Evolutionary conservation across 37 sponge, comb jelly and placozoan species (phyloP).

Genomic region (Halichondria panicea): DNA sequence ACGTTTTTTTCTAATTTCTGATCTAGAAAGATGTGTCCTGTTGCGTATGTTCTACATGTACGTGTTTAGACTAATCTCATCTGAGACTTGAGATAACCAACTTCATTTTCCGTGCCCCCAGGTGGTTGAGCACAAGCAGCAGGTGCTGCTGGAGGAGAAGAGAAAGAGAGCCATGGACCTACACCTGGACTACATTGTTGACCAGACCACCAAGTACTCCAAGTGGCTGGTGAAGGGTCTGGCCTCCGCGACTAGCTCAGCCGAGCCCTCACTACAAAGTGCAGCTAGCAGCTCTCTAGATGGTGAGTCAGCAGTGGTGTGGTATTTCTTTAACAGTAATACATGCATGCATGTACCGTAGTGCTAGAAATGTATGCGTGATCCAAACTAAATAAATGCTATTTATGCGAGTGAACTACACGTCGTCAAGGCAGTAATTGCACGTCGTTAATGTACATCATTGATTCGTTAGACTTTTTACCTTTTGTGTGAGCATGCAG

Average conservation of each 20-base stretch:
- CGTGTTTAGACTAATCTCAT: too few species aligned
- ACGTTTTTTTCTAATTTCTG: too few species aligned
- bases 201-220: slow-evolving; percentile 96
- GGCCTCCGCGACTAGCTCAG: background rate
- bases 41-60: too few species aligned
- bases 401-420: too few species aligned
- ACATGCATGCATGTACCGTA: background rate
- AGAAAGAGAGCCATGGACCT: slow-evolving; percentile 83
- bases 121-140: slow-evolving; percentile 85
- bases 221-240: slow-evolving; percentile 91
- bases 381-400: too few species aligned
- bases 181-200: slow-evolving; percentile 90
- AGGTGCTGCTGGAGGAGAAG: slow-evolving; percentile 78
- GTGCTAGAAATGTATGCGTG: too few species aligned
- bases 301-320: too few species aligned
- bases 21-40: too few species aligned
- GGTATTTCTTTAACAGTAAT: too few species aligned
- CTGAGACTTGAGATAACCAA: too few species aligned
- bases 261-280: slow-evolving; percentile 28
- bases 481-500: too few species aligned
- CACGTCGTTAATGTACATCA: background rate
- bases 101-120: too few species aligned
- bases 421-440: background rate
- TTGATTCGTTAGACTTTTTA: background rate
- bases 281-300: background rate